Percentiles rank a stretch among this genome's conserved stretches.
Conservation (phyloP, 2,797 vertebrate genomes). For the Rhabdomys pumilio region DNA sequence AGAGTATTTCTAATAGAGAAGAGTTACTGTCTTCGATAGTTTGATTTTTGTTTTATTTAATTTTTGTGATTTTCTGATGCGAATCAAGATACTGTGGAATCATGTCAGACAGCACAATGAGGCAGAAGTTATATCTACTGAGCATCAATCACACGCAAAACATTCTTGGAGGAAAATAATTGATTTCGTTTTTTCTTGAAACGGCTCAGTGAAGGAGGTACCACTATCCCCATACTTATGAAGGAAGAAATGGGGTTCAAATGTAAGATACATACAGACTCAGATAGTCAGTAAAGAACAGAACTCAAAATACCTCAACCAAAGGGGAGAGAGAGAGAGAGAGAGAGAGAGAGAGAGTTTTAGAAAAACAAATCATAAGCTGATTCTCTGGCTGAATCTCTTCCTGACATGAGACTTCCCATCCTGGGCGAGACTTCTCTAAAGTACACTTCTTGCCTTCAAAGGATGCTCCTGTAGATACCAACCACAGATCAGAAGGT, state of each 20-base stretch:
- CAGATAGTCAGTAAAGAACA: not conserved
- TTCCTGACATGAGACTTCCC: constrained; percentile 26
- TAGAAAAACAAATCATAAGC: not conserved
- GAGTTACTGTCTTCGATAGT: not conserved
- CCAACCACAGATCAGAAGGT: not conserved
- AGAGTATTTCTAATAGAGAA: constrained; percentile 24
- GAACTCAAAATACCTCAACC: not conserved
- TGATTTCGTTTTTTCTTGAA: constrained; percentile 57
- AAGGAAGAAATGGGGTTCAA: constrained; percentile 5
- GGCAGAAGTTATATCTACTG: not conserved
- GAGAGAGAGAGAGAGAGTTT: not conserved
- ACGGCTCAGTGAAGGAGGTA: not conserved
- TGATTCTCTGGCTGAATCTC: not conserved
- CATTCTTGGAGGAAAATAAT: not conserved
- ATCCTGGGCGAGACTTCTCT: not conserved
- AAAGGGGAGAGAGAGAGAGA: not conserved
- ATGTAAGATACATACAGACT: not conserved
- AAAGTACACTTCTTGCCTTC: not conserved
- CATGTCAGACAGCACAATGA: constrained; percentile 28
- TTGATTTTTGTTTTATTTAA: constrained; percentile 42
- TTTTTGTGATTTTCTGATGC: constrained; percentile 58
- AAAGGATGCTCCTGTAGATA: not conserved
- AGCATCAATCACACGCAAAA: not conserved
- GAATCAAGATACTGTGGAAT: constrained; percentile 23
- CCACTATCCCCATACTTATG: not conserved